Percentiles rank a stretch among this genome's conserved stretches.
Conservation (phyloP, 2,113 vertebrate species). For the Epinephelus lanceolatus region DNA sequence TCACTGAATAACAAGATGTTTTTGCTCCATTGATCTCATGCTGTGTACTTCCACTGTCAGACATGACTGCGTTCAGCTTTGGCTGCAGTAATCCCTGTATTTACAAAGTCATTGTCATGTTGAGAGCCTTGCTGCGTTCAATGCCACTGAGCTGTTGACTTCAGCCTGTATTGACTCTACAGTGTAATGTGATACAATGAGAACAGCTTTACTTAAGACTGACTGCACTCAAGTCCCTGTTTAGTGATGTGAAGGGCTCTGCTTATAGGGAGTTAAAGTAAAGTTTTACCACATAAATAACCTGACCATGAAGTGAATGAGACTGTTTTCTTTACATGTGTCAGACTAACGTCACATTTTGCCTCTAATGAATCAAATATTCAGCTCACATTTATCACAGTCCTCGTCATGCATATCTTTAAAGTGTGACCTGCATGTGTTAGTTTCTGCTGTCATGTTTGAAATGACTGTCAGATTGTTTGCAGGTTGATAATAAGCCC, state of each 20-base stretch:
- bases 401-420: too few species aligned
- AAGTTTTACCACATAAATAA: background rate
- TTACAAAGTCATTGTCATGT: slow-evolving; percentile 50
- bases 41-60: slow-evolving; percentile 57
- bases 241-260: background rate
- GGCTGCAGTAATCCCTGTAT: slow-evolving; percentile 54
- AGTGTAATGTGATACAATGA: background rate
- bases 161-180: background rate
- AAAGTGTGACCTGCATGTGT: too few species aligned
- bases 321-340: background rate
- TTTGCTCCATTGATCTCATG: slow-evolving; percentile 57
- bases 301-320: background rate
- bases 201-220: background rate
- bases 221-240: background rate
- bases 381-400: background rate
- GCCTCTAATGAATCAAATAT: background rate
- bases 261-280: background rate
- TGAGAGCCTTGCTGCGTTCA: slow-evolving; percentile 34
- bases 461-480: slow-evolving; percentile 17
- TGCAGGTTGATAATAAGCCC: slow-evolving; percentile 31
- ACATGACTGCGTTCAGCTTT: slow-evolving; percentile 48
- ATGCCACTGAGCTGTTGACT: background rate
- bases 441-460: background rate
- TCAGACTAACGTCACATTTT: background rate
- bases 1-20: slow-evolving; percentile 44